Evolutionary conservation across 1,140 invertebrate genomes (phyloP).

Genomic region (Drosophila sproati): DNA sequence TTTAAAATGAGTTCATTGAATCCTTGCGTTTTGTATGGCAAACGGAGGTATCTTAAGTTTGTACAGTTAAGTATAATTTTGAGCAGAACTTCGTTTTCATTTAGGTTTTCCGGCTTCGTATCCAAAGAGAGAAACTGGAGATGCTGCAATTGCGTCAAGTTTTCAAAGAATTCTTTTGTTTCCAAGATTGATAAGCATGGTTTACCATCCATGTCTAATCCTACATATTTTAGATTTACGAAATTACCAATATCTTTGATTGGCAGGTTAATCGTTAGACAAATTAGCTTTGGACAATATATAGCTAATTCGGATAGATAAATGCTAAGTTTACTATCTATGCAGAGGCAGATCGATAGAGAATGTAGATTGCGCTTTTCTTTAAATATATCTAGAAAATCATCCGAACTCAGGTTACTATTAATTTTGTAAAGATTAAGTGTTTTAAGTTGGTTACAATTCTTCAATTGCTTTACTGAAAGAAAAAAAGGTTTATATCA

Average conservation of each 20-base stretch:
- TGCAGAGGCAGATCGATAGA: not conserved
- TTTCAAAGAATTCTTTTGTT: not conserved
- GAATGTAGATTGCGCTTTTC: conserved; percentile 2
- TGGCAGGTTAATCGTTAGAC: conserved; percentile 3
- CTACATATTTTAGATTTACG: conserved; percentile 18
- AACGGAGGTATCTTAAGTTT: conserved; percentile 8
- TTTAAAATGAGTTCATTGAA: not conserved
- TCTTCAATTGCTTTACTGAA: conserved; percentile 12
- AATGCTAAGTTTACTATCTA: not conserved
- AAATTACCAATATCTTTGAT: conserved; percentile 3
- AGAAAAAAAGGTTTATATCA: not conserved
- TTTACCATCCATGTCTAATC: conserved; percentile 7
- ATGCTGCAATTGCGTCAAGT: not conserved
- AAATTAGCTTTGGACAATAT: conserved; percentile 10
- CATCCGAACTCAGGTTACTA: not conserved
- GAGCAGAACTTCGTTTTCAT: not conserved
- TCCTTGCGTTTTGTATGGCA: not conserved
- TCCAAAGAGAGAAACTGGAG: conserved; percentile 16
- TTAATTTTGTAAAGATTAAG: conserved; percentile 9
- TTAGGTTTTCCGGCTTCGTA: not conserved
- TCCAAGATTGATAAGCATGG: not conserved
- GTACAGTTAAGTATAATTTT: not conserved
- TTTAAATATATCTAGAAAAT: conserved; percentile 19
- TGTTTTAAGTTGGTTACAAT: conserved; percentile 7
- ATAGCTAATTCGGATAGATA: not conserved